Evolutionary conservation across 2,113 vertebrate species (phyloP).

Genomic region (Salvelinus fontinalis): DNA sequence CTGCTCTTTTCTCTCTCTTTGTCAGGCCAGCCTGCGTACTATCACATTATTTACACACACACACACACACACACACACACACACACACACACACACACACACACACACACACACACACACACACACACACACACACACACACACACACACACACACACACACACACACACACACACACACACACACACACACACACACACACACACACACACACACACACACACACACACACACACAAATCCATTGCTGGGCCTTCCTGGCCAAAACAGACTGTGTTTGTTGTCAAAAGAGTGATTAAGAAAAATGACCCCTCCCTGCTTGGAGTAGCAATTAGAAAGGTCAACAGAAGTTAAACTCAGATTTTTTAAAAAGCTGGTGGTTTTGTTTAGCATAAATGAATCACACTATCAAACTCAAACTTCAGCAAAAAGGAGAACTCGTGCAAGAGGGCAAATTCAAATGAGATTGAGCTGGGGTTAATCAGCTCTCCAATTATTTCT

Average conservation of each 20-base stretch:
- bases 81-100: background rate
- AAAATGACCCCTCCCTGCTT: conserved; percentile 45
- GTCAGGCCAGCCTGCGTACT: conserved; percentile 15
- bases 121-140: conserved; percentile 1
- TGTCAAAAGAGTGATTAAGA: conserved; percentile 60
- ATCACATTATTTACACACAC: conserved; percentile 51
- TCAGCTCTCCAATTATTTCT: no score
- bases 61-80: conserved; percentile 13
- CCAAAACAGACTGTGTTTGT: conserved; percentile 67
- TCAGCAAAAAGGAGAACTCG: conserved; percentile 38
- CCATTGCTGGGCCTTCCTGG: conserved; percentile 47
- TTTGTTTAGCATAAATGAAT: conserved; percentile 47
- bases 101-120: conserved; percentile 4
- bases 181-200: background rate
- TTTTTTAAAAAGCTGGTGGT: conserved; percentile 32
- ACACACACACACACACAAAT: background rate
- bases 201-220: conserved; percentile 2
- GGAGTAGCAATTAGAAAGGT: conserved; percentile 37
- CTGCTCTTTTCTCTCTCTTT: conserved; percentile 54
- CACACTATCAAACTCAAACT: conserved; percentile 59
- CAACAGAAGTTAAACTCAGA: conserved; percentile 59
- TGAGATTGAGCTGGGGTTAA: background rate
- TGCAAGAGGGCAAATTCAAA: conserved; percentile 23
- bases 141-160: conserved; percentile 1
- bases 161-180: background rate